phyloP scores from a whole-genome alignment of 2,113 vertebrate species.

The Procavia capensis region DNA sequence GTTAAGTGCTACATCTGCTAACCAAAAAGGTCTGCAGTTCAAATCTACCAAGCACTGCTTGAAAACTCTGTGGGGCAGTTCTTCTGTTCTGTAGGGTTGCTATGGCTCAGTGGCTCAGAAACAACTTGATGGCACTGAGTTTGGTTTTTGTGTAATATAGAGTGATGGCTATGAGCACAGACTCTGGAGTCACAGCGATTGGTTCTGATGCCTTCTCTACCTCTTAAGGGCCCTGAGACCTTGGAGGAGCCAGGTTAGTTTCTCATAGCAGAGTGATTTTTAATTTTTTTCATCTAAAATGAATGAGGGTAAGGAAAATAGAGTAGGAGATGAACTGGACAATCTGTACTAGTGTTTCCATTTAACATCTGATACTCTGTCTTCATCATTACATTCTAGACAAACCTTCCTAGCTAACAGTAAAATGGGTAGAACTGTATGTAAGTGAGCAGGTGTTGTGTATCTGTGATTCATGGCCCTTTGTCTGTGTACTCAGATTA shows the following conservation, averaged over 20 bases:
- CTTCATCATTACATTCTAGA: background rate
- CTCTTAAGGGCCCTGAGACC: background rate
- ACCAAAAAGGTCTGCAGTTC: no score
- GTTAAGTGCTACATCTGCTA: no score
- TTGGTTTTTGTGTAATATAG: no score
- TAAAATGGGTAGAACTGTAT: background rate
- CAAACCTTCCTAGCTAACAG: background rate
- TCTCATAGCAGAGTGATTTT: background rate
- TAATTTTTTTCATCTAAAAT: background rate
- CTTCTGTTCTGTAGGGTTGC: no score
- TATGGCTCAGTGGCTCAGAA: no score
- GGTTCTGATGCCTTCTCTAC: background rate
- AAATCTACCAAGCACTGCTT: no score
- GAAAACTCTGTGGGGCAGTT: no score
- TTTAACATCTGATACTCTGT: background rate
- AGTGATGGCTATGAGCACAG: background rate
- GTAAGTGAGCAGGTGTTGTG: accelerated
- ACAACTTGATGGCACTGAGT: no score
- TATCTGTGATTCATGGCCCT: no score
- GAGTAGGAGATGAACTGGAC: background rate
- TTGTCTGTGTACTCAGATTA: background rate
- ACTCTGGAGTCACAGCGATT: background rate
- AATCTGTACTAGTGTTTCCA: background rate
- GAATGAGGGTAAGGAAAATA: background rate
- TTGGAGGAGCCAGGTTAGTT: background rate